phyloP scores from a whole-genome alignment of 1,140 invertebrate species.

The Rhynchophorus ferrugineus region DNA sequence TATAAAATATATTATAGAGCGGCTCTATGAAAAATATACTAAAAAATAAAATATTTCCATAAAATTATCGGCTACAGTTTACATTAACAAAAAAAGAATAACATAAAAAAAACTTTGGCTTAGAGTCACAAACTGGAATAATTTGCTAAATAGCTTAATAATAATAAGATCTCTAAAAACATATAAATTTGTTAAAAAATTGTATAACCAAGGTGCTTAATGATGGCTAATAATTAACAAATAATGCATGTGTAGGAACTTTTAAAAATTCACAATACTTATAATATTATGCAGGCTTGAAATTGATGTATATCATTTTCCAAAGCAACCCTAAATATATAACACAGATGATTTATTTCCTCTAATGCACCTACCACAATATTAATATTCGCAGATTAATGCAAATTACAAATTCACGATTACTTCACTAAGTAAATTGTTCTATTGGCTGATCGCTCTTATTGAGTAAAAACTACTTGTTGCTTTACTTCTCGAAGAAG shows the following conservation, averaged over 20 bases:
- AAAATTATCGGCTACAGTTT: too few species aligned
- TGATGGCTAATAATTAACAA: constrained; percentile 26
- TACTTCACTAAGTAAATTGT: constrained; percentile 32
- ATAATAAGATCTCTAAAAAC: too few species aligned
- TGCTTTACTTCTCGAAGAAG: constrained; percentile 25
- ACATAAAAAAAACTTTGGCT: too few species aligned
- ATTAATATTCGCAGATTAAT: constrained; percentile 1
- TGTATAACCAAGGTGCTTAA: constrained; percentile 13
- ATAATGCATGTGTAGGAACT: constrained; percentile 33
- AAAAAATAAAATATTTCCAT: constrained; percentile 3
- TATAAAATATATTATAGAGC: constrained; percentile 16
- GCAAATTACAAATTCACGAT: not conserved
- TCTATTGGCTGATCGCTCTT: constrained; percentile 37
- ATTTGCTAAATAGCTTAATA: too few species aligned
- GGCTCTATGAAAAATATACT: constrained; percentile 7
- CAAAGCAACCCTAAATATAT: not conserved
- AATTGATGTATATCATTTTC: too few species aligned
- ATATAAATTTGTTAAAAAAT: constrained; percentile 4
- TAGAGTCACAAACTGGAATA: too few species aligned
- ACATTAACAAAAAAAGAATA: not conserved
- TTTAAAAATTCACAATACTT: constrained; percentile 24
- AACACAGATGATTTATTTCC: constrained; percentile 15
- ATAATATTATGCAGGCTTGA: constrained; percentile 4
- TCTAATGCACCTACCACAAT: constrained; percentile 1
- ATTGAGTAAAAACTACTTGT: constrained; percentile 33